Base-by-base conservation (phyloP, 2,113 vertebrate genomes). In the Cichladusa arquata region DNA sequence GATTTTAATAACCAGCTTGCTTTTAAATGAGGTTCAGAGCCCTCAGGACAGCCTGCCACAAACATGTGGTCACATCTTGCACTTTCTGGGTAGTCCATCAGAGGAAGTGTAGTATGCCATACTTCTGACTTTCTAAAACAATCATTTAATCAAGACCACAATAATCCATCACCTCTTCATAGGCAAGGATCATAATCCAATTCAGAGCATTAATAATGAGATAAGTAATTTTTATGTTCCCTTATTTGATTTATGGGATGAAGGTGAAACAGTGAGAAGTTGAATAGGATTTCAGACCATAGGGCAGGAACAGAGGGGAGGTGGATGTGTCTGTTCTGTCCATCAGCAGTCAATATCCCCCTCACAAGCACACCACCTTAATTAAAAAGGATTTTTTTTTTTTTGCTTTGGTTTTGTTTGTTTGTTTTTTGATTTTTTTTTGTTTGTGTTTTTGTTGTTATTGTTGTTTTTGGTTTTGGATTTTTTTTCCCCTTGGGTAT, bases 401-500 rank as follows among this genome's bases (percentile, higher is more conserved):
- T 8, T 6, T 47, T 47, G 19, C 8, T 12, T 12, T n/a, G n/a
- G n/a, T 24, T 48, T 31, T 48, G 29, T 1, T 24, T 66, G 38
- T 11, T 47, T 36, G 42, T 44, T 16, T 15, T 6, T 44, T 14
- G n/a, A n/a, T 42, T 15, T 11, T 47, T 36, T 13, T 44, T 16
- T 15, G 6, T 44, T 14, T 42, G 14, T n/a, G 42, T 15, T 44
- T 44, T 44, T 45, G 44, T 19, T 45, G 18, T 19, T 19, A 8
- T 45, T 45, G 44, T 19, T 47, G 13, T 50, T 23, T 48, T n/a
- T n/a, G n/a, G n/a, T 6, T 48, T 48, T 31, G 42, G 25, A 1
- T 3, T 1, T 25, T 66, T 8, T 48, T 36, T 38, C 11, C 5
- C 4, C 11, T 40, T 33, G 7, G 7, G 11, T 50, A 3, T 12